Base-by-base conservation (phyloP, 2,113 vertebrate genomes). In the Saimiri boliviensis region DNA sequence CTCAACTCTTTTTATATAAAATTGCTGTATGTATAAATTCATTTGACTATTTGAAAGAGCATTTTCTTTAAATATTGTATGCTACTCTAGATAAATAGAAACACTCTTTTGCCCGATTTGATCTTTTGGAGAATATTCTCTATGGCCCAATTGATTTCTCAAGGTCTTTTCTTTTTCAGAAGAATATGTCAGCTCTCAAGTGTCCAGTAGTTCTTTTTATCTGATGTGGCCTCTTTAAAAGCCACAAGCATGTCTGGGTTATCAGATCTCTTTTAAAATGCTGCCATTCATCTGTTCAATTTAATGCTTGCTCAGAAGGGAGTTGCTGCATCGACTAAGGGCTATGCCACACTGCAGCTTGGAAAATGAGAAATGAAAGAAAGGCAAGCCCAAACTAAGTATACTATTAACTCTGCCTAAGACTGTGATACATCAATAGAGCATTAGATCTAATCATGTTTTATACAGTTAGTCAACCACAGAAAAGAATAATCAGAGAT, bases 181-280 rank as follows among this genome's bases (percentile, higher is more conserved):
- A 98, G 97, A 96, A 96, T 97, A 95, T 97, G 95, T 96, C 96
- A 98, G 54, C 84, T 97, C 98, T 98, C 98, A 96, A 98, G 98
- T 97, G 97, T 94, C 97, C 93, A 90, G 91, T 96, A 95, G 76
- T 96, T 97, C 96, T 98, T 98, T 98, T 97, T 98, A 95, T 98
- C 97, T 98, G 93, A 97, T 94, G 60, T 96, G 95, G 94, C 85
- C 97, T 98, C 93, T 98, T 98, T 98, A 98, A 98, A 98, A 95
- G 49, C 80, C 83, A 56, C 70, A 97, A 98, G 97, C 94, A 97
- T 97, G 95, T 97, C 94, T 92, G 56, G 90, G 92, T 97, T 98
- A 99, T 99, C 98, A 98, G 97, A 98, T 98, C 95, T 91, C 1
- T 94, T 98, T 98, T 98, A 96, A 98, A 98, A 98, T 85, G 87